A percentile compares a stretch with the other conserved stretches of the same genome.
Evolutionary conservation across 23 tunicate species (phyloP).

Genomic region (Trididemnum nubilum): DNA sequence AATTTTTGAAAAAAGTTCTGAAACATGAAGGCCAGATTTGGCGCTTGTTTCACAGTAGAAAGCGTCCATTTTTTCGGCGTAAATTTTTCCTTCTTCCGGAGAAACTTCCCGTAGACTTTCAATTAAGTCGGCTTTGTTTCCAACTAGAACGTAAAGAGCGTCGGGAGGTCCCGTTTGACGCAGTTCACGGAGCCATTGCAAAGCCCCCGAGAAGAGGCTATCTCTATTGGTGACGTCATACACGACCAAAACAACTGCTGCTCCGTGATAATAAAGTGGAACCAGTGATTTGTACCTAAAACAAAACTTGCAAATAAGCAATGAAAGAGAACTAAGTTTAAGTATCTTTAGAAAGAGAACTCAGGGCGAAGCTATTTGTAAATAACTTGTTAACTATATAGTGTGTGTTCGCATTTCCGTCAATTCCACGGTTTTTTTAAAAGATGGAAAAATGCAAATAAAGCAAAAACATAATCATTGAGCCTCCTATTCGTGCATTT

Average conservation of each 20-base stretch:
- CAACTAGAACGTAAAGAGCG: constrained; percentile 36
- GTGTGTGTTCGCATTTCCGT: too few species aligned
- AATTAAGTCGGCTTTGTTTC: constrained; percentile 44
- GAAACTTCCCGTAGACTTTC: constrained; percentile 28
- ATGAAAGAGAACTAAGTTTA: too few species aligned
- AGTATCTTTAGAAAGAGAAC: too few species aligned
- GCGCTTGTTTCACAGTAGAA: constrained; percentile 48
- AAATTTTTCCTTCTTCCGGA: constrained; percentile 26
- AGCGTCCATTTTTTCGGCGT: constrained; percentile 31
- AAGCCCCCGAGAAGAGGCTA: background rate
- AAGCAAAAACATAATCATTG: too few species aligned
- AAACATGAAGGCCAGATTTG: constrained; percentile 22
- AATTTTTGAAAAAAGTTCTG: background rate
- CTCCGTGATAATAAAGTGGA: constrained; percentile 48
- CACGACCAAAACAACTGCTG: constrained; percentile 39
- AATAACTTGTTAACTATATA: too few species aligned
- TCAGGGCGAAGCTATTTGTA: too few species aligned
- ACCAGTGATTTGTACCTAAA: constrained; percentile 43
- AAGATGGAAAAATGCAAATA: too few species aligned
- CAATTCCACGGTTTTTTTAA: too few species aligned
- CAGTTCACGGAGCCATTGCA: constrained; percentile 37
- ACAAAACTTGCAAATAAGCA: too few species aligned
- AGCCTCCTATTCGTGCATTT: too few species aligned
- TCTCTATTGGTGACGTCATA: constrained; percentile 44
- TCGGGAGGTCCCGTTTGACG: constrained; percentile 36